Evolutionary conservation across 2,888 invertebrate genomes (phyloP).

Genomic region (Tenthredo distinguenda): DNA sequence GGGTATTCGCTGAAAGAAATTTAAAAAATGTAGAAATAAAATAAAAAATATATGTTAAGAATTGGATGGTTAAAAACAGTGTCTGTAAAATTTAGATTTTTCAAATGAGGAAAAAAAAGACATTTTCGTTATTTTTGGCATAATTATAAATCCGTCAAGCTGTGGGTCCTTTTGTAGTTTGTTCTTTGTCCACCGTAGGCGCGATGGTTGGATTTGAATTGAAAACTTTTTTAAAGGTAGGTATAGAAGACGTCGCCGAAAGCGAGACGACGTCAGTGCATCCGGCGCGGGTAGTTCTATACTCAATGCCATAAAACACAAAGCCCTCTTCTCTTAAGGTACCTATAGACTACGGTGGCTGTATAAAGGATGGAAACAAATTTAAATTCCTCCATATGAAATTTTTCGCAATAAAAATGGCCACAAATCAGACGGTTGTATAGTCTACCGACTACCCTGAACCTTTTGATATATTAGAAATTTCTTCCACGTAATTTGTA

Average conservation of each 20-base stretch:
- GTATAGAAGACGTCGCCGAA: conserved; percentile 7
- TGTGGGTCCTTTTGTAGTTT: conserved; percentile 1
- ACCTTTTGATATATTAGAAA: conserved; percentile 29
- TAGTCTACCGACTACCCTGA: conserved; percentile 19
- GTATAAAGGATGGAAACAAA: conserved; percentile 41
- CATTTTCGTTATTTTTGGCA: neutral
- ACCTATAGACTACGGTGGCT: conserved; percentile 17
- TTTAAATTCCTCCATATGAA: conserved; percentile 44
- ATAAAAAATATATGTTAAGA: neutral
- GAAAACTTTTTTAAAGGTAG: conserved; percentile 32
- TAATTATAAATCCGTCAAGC: conserved; percentile 7
- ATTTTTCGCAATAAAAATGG: conserved; percentile 37
- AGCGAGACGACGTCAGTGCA: conserved; percentile 27
- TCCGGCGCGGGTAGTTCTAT: conserved; percentile 24
- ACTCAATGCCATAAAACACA: conserved; percentile 25
- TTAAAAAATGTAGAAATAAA: neutral
- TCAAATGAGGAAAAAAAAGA: neutral
- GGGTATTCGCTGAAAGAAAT: neutral
- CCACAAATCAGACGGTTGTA: conserved; percentile 41
- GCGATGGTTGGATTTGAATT: conserved; percentile 25
- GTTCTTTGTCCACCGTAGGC: conserved; percentile 10
- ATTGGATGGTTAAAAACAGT: neutral
- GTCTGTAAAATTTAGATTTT: neutral
- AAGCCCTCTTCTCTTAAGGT: conserved; percentile 30
- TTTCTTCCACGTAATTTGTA: conserved; percentile 25